Percentiles rank a stretch among this genome's conserved stretches.
phyloP scores from a whole-genome alignment of 2,113 vertebrate genomes.

The Miniopterus natalensis region DNA sequence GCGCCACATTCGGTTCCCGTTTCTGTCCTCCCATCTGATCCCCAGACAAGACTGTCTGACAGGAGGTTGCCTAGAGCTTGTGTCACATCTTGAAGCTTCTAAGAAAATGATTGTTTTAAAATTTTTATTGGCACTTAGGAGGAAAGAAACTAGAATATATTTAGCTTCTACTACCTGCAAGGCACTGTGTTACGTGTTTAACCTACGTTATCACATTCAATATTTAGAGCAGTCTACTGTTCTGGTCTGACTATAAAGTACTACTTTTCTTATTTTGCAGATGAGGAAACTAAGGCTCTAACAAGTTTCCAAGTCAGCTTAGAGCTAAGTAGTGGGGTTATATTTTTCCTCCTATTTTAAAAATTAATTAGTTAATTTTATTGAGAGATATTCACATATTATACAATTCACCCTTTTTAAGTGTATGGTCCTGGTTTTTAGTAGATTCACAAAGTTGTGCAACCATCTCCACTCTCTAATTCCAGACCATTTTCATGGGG shows the following conservation, averaged over 20 bases:
- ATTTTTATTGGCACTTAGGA: constrained; percentile 7
- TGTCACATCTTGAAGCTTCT: background rate
- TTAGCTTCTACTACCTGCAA: constrained; percentile 43
- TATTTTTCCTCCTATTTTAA: background rate
- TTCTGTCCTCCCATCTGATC: background rate
- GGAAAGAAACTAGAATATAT: constrained; percentile 37
- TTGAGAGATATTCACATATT: background rate
- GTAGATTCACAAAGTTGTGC: background rate
- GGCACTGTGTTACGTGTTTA: background rate
- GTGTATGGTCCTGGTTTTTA: background rate
- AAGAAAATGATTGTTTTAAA: constrained; percentile 59
- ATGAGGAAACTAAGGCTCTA: background rate
- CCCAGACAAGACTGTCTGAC: constrained; percentile 44
- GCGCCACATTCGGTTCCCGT: background rate
- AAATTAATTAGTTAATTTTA: constrained; percentile 2
- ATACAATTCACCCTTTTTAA: background rate
- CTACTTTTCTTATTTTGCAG: background rate
- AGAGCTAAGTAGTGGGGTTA: background rate
- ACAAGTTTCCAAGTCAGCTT: background rate
- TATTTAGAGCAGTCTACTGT: background rate
- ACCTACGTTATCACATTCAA: background rate
- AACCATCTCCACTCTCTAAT: background rate
- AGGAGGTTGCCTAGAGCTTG: constrained; percentile 23
- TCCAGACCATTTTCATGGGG: background rate
- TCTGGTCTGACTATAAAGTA: background rate